Conservation (phyloP, 1,140 invertebrate species). For the Heliconius melpomene region DNA sequence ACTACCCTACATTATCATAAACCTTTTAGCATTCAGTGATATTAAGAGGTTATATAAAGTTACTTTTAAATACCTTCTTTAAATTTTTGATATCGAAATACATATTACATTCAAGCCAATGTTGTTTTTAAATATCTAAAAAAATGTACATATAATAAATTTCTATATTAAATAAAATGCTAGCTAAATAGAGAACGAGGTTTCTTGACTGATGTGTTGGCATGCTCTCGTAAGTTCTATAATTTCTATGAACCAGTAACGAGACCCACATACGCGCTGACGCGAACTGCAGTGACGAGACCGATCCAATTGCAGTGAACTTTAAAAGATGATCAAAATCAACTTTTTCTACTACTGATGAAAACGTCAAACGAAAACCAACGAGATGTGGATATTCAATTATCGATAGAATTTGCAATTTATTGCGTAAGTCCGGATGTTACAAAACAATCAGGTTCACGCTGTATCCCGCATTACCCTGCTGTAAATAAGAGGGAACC, state of each 20-base stretch:
- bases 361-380: conserved; percentile 50
- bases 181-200: not conserved
- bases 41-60: not conserved
- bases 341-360: conserved; percentile 44
- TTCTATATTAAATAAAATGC: not conserved
- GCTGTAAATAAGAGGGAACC: no score
- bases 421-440: conserved; percentile 29
- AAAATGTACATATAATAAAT: not conserved
- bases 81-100: no score
- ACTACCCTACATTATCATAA: not conserved
- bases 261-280: not conserved
- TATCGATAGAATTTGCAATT: conserved; percentile 47
- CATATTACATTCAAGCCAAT: no score
- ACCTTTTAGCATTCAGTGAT: not conserved
- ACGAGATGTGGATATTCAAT: conserved; percentile 63
- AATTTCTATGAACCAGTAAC: conserved; percentile 14
- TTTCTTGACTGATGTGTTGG: conserved; percentile 3
- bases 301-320: conserved; percentile 22
- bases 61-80: not conserved
- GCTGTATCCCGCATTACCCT: no score
- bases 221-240: not conserved
- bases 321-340: conserved; percentile 45
- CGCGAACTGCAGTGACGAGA: not conserved
- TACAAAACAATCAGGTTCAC: not conserved
- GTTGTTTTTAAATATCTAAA: no score